A percentile compares a stretch with the other conserved stretches of the same genome.
These are phyloP conservation scores for Callochromis pleurospilus DNA, from an alignment of 2,113 vertebrate genomes.

Conservation along the genomic window DNA sequence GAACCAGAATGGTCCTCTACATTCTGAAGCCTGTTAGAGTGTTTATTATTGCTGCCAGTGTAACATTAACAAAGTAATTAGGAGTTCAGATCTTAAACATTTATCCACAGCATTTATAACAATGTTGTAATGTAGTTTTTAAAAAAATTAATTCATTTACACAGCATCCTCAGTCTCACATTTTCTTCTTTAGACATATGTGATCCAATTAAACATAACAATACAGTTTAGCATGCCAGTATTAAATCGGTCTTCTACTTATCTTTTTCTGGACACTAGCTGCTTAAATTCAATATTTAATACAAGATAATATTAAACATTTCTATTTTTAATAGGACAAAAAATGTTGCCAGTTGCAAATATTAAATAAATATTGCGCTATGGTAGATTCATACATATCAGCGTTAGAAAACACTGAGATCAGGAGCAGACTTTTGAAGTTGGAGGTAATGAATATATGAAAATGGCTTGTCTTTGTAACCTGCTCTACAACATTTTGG, in stretches of 20 bases:
- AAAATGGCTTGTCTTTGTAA: neutral
- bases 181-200: neutral
- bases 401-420: fast-evolving
- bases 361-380: neutral
- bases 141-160: fast-evolving
- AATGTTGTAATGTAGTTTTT: neutral
- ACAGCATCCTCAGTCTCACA: neutral
- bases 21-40: neutral
- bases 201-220: neutral
- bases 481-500: neutral
- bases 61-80: neutral
- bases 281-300: neutral
- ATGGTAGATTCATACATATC: neutral
- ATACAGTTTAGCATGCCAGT: neutral
- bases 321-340: neutral
- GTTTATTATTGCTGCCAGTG: neutral
- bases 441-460: neutral
- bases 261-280: neutral
- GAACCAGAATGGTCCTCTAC: neutral
- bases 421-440: neutral
- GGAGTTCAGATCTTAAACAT: neutral
- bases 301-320: neutral
- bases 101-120: neutral
- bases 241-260: fast-evolving
- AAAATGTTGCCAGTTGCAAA: neutral